Conservation (phyloP, 2,797 vertebrate genomes). For the Acipenser ruthenus region DNA sequence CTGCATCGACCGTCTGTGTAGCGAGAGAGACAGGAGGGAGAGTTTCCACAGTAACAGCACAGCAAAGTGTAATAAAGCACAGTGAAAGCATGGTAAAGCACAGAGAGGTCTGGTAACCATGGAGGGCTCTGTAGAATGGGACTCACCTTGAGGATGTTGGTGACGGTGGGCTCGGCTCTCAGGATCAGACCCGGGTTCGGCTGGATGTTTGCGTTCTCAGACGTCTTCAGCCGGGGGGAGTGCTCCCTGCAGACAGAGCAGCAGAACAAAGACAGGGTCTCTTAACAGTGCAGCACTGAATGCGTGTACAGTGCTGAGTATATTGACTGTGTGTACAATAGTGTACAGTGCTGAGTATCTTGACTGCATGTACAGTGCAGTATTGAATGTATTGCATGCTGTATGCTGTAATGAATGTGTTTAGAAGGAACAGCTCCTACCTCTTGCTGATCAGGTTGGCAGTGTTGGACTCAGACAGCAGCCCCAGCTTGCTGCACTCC, state of each 20-base stretch:
- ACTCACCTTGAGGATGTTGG: conserved; percentile 90
- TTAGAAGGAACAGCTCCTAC: conserved; percentile 37
- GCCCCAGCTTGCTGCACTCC: conserved; percentile 88
- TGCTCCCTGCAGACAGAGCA: conserved; percentile 81
- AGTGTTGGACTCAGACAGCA: conserved; percentile 78
- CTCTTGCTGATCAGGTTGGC: conserved; percentile 74
- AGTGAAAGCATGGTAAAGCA: background rate
- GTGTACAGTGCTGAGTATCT: too few relatives aligned
- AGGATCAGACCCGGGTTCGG: conserved; percentile 93
- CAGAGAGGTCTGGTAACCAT: background rate
- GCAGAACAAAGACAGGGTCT: conserved; percentile 23
- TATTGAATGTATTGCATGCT: too few relatives aligned
- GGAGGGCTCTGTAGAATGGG: background rate
- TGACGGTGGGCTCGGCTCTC: conserved; percentile 91
- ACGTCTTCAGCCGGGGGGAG: conserved; percentile 76
- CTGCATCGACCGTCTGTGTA: conserved; percentile 85
- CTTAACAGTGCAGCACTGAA: too few relatives aligned
- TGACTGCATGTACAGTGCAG: too few relatives aligned
- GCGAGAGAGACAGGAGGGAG: conserved; percentile 1
- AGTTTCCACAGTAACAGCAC: background rate
- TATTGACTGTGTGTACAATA: too few relatives aligned
- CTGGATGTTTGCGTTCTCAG: conserved; percentile 93
- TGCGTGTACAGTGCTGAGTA: too few relatives aligned
- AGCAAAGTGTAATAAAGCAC: background rate
- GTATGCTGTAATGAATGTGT: too few relatives aligned